Evolutionary conservation across 2,797 vertebrate genomes (phyloP).

Genomic region (Coregonus ussuriensis): DNA sequence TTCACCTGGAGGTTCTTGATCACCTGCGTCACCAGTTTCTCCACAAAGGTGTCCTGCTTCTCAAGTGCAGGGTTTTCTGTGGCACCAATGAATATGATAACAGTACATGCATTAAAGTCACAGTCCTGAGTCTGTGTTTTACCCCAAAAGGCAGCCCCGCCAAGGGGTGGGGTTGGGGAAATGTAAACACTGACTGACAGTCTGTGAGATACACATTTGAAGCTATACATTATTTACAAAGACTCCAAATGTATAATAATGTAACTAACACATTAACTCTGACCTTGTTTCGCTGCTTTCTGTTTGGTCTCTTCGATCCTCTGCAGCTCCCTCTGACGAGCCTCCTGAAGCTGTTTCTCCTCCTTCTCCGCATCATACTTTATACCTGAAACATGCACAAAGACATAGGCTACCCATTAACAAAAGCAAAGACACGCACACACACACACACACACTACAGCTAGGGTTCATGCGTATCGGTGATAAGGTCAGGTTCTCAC

Average conservation of each 20-base stretch:
- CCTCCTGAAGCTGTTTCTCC: conserved; percentile 88
- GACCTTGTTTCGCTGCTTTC: conserved; percentile 92
- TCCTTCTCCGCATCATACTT: conserved; percentile 95
- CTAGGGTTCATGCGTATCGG: not conserved
- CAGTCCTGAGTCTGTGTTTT: not conserved
- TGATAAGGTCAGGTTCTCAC: conserved; percentile 76
- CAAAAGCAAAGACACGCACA: not conserved
- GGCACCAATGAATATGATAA: conserved; percentile 4
- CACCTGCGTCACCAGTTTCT: conserved; percentile 96
- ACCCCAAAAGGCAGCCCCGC: not conserved
- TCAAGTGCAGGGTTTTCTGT: conserved; percentile 84
- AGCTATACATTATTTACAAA: no score
- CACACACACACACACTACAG: not conserved
- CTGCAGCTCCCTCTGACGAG: conserved; percentile 90
- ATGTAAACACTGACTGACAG: not conserved
- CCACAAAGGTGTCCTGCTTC: conserved; percentile 93
- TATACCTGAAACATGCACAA: conserved; percentile 77
- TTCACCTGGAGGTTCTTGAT: conserved; percentile 98
- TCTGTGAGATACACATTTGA: no score
- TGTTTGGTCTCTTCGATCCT: conserved; percentile 96
- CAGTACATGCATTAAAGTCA: not conserved
- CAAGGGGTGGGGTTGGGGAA: no score
- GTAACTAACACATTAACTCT: conserved; percentile 20
- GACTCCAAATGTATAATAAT: no score
- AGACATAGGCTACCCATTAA: not conserved